Evolutionary conservation across 1,140 invertebrate genomes (phyloP), one percentile per base, ranked within the genome.

Genomic region (Drosophila quadrilineata): DNA sequence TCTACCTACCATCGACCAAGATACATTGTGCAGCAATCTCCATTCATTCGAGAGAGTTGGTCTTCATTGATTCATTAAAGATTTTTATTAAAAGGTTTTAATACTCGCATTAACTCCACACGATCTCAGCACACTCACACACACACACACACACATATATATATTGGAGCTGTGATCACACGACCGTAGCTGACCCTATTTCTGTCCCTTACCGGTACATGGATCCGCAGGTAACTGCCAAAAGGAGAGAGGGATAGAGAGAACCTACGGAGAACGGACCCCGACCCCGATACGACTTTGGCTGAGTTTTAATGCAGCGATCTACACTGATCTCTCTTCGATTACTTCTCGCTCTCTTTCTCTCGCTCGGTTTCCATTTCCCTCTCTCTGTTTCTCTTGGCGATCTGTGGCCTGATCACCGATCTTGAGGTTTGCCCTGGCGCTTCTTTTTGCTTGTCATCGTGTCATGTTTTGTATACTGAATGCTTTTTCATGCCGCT

Each of bases 31-130:
- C 67, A 56, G 43, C 59, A 49, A 64, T 72, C 66, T 48, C 41
- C 52, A 54, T 54, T 54, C 52, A 54, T 43, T 54, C 40, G 53
- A 57, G 46, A 36, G 29, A 43, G 53, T 35, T 50, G 40, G 24
- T n/a, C 53, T 57, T 57, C 53, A 86, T 86, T 86, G 82, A 86
- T 86, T 86, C 82, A 86, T 86, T 86, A 82, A 86, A 86, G 82
- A 86, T 71, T 87, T 86, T 86, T 87, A 87, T 87, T 87, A 87
- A 87, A 87, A 87, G 84, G 84, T 87, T 87, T 87, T 87, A 87
- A 87, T 87, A 82, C 84, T 87, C 84, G 50, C 84, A 87, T 87
- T 87, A 87, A 87, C 84, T 87, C 84, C 84, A 87, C 84, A 87
- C 84, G 82, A 87, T 87, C 82, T 85, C 80, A 71, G 75, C 52